These are phyloP conservation scores for Acronicta leporina DNA, from an alignment of 2,888 invertebrate species.

Conservation along the genomic window DNA sequence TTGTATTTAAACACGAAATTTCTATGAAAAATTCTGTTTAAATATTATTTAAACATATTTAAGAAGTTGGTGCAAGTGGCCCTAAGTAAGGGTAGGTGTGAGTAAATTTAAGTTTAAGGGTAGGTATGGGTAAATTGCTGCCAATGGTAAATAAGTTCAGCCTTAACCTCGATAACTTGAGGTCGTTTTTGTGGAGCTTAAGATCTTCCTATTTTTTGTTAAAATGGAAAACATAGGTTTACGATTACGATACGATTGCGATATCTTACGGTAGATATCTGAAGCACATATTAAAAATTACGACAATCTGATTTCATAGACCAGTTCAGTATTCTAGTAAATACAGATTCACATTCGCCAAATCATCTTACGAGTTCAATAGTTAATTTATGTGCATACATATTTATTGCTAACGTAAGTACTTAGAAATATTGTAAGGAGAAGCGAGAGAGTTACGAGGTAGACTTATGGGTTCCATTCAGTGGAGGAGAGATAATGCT, in stretches of 20 bases:
- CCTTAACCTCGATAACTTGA: slow-evolving; percentile 9
- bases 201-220: neutral
- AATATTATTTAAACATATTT: no score
- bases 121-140: slow-evolving; percentile 40
- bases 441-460: slow-evolving; percentile 84
- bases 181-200: neutral
- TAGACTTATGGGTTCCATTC: slow-evolving; percentile 88
- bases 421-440: slow-evolving; percentile 82
- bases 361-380: slow-evolving; percentile 60
- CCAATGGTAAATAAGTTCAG: slow-evolving; percentile 24
- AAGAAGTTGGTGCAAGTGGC: no score
- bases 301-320: no score
- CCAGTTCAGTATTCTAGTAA: slow-evolving; percentile 1
- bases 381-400: slow-evolving; percentile 75
- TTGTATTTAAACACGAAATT: no score
- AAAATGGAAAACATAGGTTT: neutral
- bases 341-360: slow-evolving; percentile 26
- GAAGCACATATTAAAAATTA: no score
- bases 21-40: no score
- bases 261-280: no score
- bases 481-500: slow-evolving; percentile 86
- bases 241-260: no score
- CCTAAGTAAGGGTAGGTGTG: no score
- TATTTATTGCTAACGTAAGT: slow-evolving; percentile 70
- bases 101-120: no score